Conservation (phyloP, 2,113 vertebrate species). For the Myrmecobius fasciatus region DNA sequence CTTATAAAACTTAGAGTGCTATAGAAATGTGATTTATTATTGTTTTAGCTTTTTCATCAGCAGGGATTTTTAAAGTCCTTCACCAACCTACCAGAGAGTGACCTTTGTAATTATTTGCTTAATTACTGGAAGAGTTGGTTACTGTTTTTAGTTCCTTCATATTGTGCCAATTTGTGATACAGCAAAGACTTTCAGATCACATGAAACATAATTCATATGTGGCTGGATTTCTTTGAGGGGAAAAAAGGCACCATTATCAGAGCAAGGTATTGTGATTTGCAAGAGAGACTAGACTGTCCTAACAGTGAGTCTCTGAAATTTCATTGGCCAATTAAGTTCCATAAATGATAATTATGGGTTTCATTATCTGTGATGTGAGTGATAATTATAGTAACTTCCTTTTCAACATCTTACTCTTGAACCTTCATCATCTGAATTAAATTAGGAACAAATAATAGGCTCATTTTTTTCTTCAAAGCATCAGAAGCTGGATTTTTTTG, state of each 20-base stretch:
- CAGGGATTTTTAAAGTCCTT: slow-evolving; percentile 21
- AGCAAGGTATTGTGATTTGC: slow-evolving; percentile 32
- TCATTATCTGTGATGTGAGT: slow-evolving; percentile 7
- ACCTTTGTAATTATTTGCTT: slow-evolving; percentile 2
- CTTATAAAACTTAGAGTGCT: neutral
- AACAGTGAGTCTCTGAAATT: slow-evolving; percentile 33
- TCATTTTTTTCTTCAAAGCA: slow-evolving; percentile 59
- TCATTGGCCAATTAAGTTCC: slow-evolving; percentile 48
- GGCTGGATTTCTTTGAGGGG: neutral
- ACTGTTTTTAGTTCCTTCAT: slow-evolving; percentile 1
- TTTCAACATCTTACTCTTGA: slow-evolving; percentile 60
- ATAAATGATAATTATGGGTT: slow-evolving; percentile 36
- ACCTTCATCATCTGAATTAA: slow-evolving; percentile 52
- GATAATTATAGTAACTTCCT: slow-evolving; percentile 28
- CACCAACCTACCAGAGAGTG: neutral
- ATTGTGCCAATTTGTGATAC: neutral
- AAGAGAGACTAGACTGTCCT: neutral
- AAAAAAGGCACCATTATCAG: neutral
- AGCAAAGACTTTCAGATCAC: slow-evolving; percentile 6
- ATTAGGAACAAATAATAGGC: slow-evolving; percentile 53
- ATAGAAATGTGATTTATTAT: slow-evolving; percentile 11
- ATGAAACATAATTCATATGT: slow-evolving; percentile 9
- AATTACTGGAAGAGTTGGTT: neutral
- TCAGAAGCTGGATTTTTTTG: slow-evolving; percentile 63
- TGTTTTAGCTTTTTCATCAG: slow-evolving; percentile 15